Conservation (phyloP, 2,888 invertebrate genomes). For the Zygogramma bicolorata region DNA sequence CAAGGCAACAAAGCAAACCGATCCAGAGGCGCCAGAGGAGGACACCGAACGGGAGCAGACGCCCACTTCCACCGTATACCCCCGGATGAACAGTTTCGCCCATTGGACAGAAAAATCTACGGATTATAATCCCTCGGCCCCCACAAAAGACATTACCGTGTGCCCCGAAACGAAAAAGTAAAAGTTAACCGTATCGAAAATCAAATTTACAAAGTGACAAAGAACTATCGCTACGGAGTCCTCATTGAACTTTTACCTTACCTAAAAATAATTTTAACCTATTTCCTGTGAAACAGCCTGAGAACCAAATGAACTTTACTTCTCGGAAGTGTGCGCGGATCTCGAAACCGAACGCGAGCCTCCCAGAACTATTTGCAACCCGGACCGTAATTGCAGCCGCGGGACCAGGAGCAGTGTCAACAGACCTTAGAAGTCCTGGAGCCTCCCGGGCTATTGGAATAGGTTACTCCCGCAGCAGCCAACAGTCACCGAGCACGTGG, state of each 20-base stretch:
- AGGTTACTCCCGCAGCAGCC: neutral
- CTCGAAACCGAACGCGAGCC: neutral
- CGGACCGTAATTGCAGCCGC: neutral
- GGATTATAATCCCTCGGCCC: no score
- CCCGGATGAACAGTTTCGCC: no score
- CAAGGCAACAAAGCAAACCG: neutral
- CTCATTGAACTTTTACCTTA: neutral
- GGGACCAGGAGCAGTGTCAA: neutral
- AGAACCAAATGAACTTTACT: no score
- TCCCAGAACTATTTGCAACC: neutral
- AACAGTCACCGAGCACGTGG: neutral
- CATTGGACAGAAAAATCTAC: no score
- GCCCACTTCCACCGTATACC: no score
- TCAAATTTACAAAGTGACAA: neutral
- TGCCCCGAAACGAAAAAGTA: no score
- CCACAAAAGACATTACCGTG: no score
- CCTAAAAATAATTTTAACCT: no score
- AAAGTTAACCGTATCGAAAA: neutral
- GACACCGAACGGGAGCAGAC: neutral
- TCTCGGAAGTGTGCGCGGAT: no score
- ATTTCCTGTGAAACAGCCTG: no score
- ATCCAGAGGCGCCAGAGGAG: neutral
- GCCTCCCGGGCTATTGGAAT: neutral
- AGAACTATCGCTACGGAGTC: neutral
- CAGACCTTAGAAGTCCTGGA: neutral